Conservation (phyloP, 2,113 vertebrate genomes). For the Anolis carolinensis region DNA sequence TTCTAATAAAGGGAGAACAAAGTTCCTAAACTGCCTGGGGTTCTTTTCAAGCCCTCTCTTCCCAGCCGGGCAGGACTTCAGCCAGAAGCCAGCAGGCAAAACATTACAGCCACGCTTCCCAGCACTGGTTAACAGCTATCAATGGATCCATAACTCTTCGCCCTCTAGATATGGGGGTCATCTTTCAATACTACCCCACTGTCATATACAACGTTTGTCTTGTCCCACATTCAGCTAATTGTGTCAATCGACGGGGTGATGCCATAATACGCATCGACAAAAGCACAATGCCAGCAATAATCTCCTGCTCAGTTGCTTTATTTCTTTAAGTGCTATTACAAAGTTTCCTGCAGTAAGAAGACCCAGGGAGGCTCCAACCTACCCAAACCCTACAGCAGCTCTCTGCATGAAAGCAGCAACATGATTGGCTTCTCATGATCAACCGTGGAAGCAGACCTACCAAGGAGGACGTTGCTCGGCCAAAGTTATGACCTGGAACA, state of each 20-base stretch:
- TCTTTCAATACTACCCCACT: slow-evolving; percentile 88
- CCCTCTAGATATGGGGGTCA: slow-evolving; percentile 86
- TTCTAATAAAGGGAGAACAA: slow-evolving; percentile 75
- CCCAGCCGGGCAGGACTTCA: slow-evolving; percentile 74
- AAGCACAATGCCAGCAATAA: slow-evolving; percentile 94
- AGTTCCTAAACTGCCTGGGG: slow-evolving; percentile 81
- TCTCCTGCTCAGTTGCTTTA: slow-evolving; percentile 89
- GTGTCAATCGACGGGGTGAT: slow-evolving; percentile 77
- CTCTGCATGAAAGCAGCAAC: slow-evolving; percentile 44
- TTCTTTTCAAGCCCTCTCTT: slow-evolving; percentile 76
- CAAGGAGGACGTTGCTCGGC: background rate
- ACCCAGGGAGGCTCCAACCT: slow-evolving; percentile 71
- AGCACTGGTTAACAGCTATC: slow-evolving; percentile 75
- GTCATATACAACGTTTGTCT: slow-evolving; percentile 87
- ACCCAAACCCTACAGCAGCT: slow-evolving; percentile 42
- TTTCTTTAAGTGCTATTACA: slow-evolving; percentile 87
- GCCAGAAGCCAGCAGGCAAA: slow-evolving; percentile 82
- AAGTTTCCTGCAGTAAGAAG: slow-evolving; percentile 87
- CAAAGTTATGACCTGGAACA: slow-evolving; percentile 24
- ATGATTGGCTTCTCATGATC: background rate
- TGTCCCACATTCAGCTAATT: slow-evolving; percentile 82
- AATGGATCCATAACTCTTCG: slow-evolving; percentile 83
- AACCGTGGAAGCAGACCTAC: background rate
- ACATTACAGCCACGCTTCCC: slow-evolving; percentile 82
- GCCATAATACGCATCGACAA: slow-evolving; percentile 85